Evolutionary conservation across 2,113 vertebrate species (phyloP).

Genomic region (Melanotaenia duboulayi): DNA sequence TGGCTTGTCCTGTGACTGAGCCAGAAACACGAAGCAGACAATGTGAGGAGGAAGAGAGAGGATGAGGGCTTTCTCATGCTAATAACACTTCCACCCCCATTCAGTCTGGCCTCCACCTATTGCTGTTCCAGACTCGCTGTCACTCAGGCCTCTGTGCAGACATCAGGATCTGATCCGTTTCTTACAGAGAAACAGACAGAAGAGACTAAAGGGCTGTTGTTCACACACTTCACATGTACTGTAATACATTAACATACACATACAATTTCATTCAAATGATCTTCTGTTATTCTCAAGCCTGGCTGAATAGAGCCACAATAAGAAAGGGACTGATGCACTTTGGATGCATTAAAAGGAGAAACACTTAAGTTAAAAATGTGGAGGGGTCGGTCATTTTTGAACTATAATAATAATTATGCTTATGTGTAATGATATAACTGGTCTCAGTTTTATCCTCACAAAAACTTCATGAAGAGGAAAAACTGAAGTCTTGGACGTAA

Average conservation of each 20-base stretch:
- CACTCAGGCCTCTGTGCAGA: slow-evolving; percentile 25
- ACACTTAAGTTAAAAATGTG: not conserved
- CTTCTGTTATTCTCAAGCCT: not conserved
- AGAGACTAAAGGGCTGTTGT: not conserved
- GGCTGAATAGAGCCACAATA: not conserved
- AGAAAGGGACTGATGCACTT: too few species aligned
- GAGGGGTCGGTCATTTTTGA: too few species aligned
- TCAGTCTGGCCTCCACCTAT: slow-evolving; percentile 37
- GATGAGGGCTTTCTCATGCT: slow-evolving; percentile 73
- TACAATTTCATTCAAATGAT: not conserved
- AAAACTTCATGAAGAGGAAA: slow-evolving; percentile 19
- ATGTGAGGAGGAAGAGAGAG: slow-evolving; percentile 57
- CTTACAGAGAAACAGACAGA: slow-evolving; percentile 4
- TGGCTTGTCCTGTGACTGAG: slow-evolving; percentile 25
- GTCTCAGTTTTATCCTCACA: too few species aligned
- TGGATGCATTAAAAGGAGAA: not conserved
- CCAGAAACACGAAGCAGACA: slow-evolving; percentile 45
- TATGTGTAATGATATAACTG: too few species aligned
- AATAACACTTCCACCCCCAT: slow-evolving; percentile 62
- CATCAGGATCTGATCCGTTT: slow-evolving; percentile 52
- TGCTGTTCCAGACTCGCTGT: slow-evolving; percentile 40
- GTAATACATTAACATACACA: not conserved
- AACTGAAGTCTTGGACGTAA: too few species aligned
- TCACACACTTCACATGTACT: not conserved
- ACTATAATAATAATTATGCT: too few species aligned